These are phyloP conservation scores for Gerris buenoi DNA, from an alignment of 1,140 invertebrate genomes.

Conservation along the genomic window DNA sequence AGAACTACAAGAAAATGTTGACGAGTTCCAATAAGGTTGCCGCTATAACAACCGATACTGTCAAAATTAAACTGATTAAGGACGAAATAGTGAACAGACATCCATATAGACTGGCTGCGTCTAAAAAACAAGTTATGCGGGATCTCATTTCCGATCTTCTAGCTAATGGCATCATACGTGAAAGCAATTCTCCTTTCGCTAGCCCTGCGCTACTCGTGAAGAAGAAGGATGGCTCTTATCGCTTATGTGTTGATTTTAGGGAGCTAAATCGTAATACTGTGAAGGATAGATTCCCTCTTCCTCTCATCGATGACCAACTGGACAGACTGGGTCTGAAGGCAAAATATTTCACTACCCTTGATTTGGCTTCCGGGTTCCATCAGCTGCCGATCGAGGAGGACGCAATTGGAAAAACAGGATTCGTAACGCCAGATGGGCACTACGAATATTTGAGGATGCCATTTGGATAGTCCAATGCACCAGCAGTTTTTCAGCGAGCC, in stretches of 20 bases:
- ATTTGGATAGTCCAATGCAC: conserved; percentile 24
- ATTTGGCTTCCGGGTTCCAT: conserved; percentile 29
- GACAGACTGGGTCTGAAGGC: conserved; percentile 20
- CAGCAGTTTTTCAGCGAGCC: conserved; percentile 20
- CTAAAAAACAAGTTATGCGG: too few species aligned
- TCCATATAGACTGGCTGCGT: not conserved
- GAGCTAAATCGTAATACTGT: conserved; percentile 28
- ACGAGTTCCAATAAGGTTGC: too few species aligned
- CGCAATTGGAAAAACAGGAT: conserved; percentile 26
- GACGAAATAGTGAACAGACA: not conserved
- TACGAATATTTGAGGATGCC: conserved; percentile 25
- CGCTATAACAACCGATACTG: too few species aligned
- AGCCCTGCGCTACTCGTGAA: conserved; percentile 18
- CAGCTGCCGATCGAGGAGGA: conserved; percentile 26
- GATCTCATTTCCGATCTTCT: not conserved
- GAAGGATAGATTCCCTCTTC: conserved; percentile 30
- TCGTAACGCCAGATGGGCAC: conserved; percentile 22
- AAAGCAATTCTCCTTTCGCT: not conserved
- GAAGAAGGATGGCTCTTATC: conserved; percentile 33
- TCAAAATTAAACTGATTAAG: not conserved
- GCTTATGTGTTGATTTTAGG: conserved; percentile 34
- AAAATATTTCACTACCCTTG: conserved; percentile 25
- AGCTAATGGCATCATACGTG: not conserved
- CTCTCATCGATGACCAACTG: conserved; percentile 29
- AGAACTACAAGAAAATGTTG: not conserved